phyloP scores from a whole-genome alignment of 2,797 vertebrate species.

The Spinibarbus caldwelli region DNA sequence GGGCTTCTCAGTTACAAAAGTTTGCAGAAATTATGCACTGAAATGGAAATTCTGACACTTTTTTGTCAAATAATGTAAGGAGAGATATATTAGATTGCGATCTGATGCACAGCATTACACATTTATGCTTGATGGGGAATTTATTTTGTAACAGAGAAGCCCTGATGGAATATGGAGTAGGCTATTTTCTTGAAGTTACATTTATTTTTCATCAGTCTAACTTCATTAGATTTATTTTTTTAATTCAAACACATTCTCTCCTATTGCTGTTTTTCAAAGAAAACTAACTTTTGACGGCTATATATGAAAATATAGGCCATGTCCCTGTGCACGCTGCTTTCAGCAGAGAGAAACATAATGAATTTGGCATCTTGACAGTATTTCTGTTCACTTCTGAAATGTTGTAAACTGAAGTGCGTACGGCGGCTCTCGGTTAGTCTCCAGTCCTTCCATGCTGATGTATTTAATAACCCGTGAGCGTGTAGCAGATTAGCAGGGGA shows the following conservation, averaged over 20 bases:
- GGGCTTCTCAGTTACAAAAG: not conserved
- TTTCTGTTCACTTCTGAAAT: conserved; percentile 2
- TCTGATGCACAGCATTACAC: not conserved
- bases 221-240: not conserved
- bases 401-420: conserved; percentile 27
- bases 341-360: conserved; percentile 6
- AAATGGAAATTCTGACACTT: not conserved
- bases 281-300: not conserved
- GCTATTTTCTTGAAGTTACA: not conserved
- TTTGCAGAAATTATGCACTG: not conserved
- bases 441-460: conserved; percentile 62
- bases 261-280: not conserved
- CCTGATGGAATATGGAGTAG: not conserved
- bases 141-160: not conserved
- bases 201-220: conserved; percentile 13
- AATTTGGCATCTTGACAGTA: conserved; percentile 3
- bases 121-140: not conserved
- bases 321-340: not conserved
- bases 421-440: conserved; percentile 29
- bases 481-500: conserved; percentile 63
- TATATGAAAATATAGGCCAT: conserved; percentile 4
- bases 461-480: conserved; percentile 68
- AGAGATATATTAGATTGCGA: not conserved
- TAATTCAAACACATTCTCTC: not conserved
- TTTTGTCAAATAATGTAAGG: not conserved